Percentiles rank a stretch among this genome's conserved stretches.
phyloP scores from a whole-genome alignment of 2,113 vertebrate genomes.

The Mustela lutreola region DNA sequence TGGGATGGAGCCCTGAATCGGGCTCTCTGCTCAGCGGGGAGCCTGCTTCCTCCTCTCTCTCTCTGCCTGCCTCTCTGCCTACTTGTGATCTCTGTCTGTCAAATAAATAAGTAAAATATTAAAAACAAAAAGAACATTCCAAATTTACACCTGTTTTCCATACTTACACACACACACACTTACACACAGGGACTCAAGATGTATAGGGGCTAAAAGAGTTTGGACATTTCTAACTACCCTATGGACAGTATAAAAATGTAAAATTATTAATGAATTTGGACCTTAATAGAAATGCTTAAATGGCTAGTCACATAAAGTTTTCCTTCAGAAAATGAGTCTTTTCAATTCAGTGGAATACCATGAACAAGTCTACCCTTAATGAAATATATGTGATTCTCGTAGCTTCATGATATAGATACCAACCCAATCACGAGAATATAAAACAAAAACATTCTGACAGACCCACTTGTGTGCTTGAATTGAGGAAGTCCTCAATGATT shows the following conservation, averaged over 20 bases:
- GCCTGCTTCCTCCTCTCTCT: too few species aligned
- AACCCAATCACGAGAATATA: background rate
- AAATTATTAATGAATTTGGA: background rate
- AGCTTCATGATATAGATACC: background rate
- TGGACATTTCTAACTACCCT: background rate
- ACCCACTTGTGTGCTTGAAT: background rate
- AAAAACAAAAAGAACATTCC: background rate
- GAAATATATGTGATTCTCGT: background rate
- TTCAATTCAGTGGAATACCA: background rate
- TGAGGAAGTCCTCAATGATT: constrained; percentile 19
- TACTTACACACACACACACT: too few species aligned
- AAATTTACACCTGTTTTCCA: background rate
- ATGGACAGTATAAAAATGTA: background rate
- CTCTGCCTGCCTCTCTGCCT: too few species aligned
- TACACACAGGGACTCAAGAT: background rate
- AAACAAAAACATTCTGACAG: background rate
- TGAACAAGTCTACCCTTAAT: background rate
- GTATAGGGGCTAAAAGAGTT: background rate
- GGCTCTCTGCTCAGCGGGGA: too few species aligned
- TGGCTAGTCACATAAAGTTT: background rate
- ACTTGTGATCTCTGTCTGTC: too few species aligned
- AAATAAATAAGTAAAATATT: too few species aligned
- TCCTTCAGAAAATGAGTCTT: background rate
- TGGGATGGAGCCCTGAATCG: too few species aligned
- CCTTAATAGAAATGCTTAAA: background rate